Conservation (phyloP, 2,113 vertebrate genomes). For the Columba janthina region DNA sequence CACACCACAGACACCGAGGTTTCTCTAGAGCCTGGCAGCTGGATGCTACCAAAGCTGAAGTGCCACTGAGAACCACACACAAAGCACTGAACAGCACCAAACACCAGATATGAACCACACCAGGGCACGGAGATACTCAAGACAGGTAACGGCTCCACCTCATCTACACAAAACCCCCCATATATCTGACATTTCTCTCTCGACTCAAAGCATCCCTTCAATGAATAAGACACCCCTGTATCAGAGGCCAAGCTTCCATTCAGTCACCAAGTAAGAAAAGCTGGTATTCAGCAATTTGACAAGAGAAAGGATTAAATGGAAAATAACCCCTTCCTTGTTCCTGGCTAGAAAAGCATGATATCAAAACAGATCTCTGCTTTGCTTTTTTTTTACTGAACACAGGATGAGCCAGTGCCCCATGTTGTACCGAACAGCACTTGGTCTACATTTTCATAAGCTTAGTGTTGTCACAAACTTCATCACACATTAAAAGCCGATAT, state of each 20-base stretch:
- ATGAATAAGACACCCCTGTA: background rate
- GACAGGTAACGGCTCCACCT: accelerated
- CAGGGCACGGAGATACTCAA: background rate
- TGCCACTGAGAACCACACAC: background rate
- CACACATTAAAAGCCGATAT: slow-evolving; percentile 8
- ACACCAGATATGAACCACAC: background rate
- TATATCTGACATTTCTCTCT: background rate
- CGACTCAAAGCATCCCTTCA: background rate
- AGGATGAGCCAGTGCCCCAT: background rate
- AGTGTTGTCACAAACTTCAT: slow-evolving; percentile 35
- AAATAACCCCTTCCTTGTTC: background rate
- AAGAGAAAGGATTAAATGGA: background rate
- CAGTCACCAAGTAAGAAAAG: background rate
- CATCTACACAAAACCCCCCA: background rate
- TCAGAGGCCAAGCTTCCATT: background rate
- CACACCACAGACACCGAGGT: background rate
- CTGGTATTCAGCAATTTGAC: background rate
- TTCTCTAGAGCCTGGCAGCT: background rate
- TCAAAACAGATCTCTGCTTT: background rate
- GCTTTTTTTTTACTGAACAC: background rate
- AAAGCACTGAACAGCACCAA: background rate
- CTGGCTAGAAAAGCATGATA: background rate
- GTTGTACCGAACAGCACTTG: background rate
- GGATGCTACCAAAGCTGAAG: background rate
- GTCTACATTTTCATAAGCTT: background rate